Evolutionary conservation across 2,113 vertebrate species (phyloP), one percentile per base, ranked within the genome.

Genomic region (Ptyas mucosa): DNA sequence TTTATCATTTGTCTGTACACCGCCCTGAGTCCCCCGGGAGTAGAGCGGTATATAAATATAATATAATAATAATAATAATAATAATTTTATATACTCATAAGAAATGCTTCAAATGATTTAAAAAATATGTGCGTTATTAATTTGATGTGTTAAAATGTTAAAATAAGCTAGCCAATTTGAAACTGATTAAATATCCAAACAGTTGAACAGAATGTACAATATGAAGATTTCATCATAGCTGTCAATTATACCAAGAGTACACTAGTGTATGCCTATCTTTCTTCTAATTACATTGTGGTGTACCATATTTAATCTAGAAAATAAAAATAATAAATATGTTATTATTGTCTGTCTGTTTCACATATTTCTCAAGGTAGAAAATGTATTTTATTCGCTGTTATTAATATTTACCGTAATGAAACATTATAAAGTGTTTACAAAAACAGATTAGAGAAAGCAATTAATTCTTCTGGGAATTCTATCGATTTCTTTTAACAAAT

Each of bases 401-500:
- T 91, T 49, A 2, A 0, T 1, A 0, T 0, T n/a, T 57, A 91
- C 52, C 18, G 0, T 3, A 57, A 86, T 29, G 3, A 10, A 90
- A 93, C 93, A 90, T 95, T 95, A 29, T 91, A 58, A 91, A 89
- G 92, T 55, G 43, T 94, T 55, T 92, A 92, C 2, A 87, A 54
- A 89, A 43, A 29, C 0, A 88, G 46, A 90, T 51, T 21, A 52
- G 8, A 87, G 85, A 91, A 95, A 95, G 46, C 81, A 93, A 93
- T 1, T 10, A 54, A 93, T 88, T 95, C 89, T 34, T 43, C 23
- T 20, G 24, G 92, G 86, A 95, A 95, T 96, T 95, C 21, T 46
- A 89, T 0, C 9, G 43, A 93, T 89, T 69, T 93, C 94, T 93
- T 92, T 88, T 89, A 95, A 90, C 94, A 93, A 85, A 94, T 91